phyloP scores from a whole-genome alignment of 2,113 vertebrate genomes.

The Pterocles gutturalis region DNA sequence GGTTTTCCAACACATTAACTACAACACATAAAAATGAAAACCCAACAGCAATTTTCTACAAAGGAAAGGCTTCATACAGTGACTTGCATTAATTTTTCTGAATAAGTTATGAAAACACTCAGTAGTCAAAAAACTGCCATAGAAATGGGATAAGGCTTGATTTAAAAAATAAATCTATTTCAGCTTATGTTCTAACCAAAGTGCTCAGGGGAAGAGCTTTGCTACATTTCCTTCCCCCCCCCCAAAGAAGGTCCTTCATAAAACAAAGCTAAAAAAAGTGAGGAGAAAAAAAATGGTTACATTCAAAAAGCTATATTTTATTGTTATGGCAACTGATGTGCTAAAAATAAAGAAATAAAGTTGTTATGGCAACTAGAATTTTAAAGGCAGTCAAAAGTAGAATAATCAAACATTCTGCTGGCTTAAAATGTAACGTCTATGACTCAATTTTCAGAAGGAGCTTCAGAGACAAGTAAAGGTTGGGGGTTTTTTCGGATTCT shows the following conservation, averaged over 20 bases:
- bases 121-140: neutral
- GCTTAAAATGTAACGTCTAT: conserved; percentile 80
- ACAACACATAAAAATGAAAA: neutral
- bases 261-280: conserved; percentile 25
- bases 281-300: conserved; percentile 55
- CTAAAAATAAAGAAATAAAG: conserved; percentile 87
- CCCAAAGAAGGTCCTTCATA: conserved; percentile 5
- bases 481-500: conserved; percentile 29
- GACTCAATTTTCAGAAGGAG: conserved; percentile 78
- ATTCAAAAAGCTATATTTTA: conserved; percentile 77
- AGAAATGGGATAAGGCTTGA: neutral
- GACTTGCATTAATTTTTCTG: neutral
- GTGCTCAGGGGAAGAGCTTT: conserved; percentile 22
- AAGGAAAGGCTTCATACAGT: neutral
- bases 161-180: neutral
- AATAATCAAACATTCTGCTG: conserved; percentile 81
- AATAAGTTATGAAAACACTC: neutral
- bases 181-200: conserved; percentile 19
- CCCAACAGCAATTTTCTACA: neutral
- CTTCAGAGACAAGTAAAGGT: conserved; percentile 48
- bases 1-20: neutral
- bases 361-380: conserved; percentile 87
- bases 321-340: conserved; percentile 84
- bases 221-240: neutral
- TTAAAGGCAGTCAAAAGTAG: conserved; percentile 82